phyloP scores from a whole-genome alignment of 2,797 vertebrate genomes.

The Anguilla anguilla region DNA sequence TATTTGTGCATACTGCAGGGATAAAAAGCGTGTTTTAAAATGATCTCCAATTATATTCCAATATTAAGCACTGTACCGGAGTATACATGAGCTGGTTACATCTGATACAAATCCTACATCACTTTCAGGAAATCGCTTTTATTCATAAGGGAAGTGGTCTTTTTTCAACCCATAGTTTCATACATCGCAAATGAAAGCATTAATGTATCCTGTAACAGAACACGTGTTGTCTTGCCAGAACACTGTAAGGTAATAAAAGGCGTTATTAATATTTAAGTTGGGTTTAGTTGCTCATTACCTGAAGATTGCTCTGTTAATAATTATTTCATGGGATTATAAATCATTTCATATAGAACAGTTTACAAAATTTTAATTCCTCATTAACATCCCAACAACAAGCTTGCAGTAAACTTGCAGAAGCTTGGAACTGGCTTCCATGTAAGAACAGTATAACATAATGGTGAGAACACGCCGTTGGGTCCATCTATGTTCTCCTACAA shows the following conservation, averaged over 20 bases:
- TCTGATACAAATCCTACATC: neutral
- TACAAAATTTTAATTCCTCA: conserved; percentile 43
- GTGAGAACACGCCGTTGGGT: too few relatives aligned
- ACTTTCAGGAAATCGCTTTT: neutral
- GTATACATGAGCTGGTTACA: neutral
- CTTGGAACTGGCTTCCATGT: too few relatives aligned
- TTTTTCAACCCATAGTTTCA: neutral
- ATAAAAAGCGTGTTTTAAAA: neutral
- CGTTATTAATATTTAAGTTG: conserved; percentile 41
- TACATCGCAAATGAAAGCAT: neutral
- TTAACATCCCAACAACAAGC: conserved; percentile 45
- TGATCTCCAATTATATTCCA: neutral
- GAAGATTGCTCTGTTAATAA: conserved; percentile 51
- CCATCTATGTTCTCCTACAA: too few relatives aligned
- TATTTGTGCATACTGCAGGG: neutral
- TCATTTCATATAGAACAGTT: conserved; percentile 46
- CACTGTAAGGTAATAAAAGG: conserved; percentile 38
- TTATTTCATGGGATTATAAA: conserved; percentile 59
- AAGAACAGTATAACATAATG: too few relatives aligned
- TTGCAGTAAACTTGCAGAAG: conserved; percentile 44
- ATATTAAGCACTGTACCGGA: too few relatives aligned
- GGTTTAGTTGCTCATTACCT: conserved; percentile 57
- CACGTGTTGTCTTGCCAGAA: conserved; percentile 33
- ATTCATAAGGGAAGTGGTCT: neutral
- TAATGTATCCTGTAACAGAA: conserved; percentile 30